A percentile compares a stretch with the other conserved stretches of the same genome.
Evolutionary conservation across 2,888 invertebrate species (phyloP).

Genomic region (Epicampocera succincta): DNA sequence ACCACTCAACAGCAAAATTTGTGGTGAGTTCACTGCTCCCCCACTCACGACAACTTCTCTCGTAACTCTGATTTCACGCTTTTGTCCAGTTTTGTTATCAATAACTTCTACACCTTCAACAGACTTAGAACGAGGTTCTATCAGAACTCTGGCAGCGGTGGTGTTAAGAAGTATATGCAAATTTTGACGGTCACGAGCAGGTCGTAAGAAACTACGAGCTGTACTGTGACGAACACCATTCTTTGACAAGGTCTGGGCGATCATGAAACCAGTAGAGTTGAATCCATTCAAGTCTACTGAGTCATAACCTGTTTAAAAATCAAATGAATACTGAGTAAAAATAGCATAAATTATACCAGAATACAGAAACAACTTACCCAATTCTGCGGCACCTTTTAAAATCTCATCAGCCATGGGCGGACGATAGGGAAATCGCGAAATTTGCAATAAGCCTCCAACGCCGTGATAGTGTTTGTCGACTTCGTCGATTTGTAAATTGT

Average conservation of each 20-base stretch:
- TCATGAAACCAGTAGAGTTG: conserved; percentile 90
- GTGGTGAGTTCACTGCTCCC: conserved; percentile 96
- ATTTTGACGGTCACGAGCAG: conserved; percentile 88
- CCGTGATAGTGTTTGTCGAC: conserved; percentile 91
- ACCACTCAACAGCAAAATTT: conserved; percentile 94
- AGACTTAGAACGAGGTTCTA: conserved; percentile 87
- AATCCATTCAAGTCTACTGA: conserved; percentile 90
- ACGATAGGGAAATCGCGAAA: conserved; percentile 92
- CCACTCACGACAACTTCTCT: conserved; percentile 90
- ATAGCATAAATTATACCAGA: background rate
- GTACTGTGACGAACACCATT: conserved; percentile 92
- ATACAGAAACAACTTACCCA: conserved; percentile 83
- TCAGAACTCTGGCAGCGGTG: conserved; percentile 88
- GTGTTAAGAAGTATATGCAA: conserved; percentile 92
- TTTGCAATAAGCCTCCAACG: conserved; percentile 89
- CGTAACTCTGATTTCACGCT: conserved; percentile 86
- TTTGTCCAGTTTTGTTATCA: conserved; percentile 80
- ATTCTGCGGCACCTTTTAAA: conserved; percentile 89
- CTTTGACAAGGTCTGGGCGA: conserved; percentile 93
- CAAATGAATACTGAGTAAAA: background rate
- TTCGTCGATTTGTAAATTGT: conserved; percentile 87
- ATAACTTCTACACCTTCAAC: conserved; percentile 88
- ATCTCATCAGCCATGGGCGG: conserved; percentile 90
- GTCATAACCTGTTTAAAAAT: conserved; percentile 82
- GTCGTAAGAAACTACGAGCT: conserved; percentile 91